Evolutionary conservation across 2,888 invertebrate species (phyloP), one percentile per base, ranked within the genome.

Genomic region (Chymomyza amoena): DNA sequence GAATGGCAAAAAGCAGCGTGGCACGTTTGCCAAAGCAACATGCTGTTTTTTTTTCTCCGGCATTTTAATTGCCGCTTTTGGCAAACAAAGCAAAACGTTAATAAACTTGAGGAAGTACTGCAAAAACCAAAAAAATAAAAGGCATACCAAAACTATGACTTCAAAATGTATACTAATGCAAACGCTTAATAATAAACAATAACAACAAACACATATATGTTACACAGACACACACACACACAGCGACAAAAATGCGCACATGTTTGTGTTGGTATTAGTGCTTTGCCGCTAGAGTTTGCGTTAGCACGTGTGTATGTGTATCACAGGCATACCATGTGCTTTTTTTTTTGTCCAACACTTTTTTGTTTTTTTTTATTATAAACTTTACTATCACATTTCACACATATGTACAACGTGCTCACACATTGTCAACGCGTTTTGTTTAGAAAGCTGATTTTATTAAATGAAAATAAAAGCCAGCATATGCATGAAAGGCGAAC

Each of bases 301-400:
- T 69, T 20, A 78, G 72, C 88, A 88, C 82, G 87, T 88, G 88
- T 62, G 28, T 54, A 54, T 56, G 59, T 52, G 72, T 6, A 71
- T 78, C 68, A 67, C 76, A 77, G 76, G 76, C 76, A 77, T 72
- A 72, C 88, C 85, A 86, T 85, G 89, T 86, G 85, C 85, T 88
- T 87, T 84, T 73, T 84, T 73, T 77, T 64, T 64, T 64, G 68
- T 80, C 64, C 61, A 81, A 76, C 62, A 80, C 78, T 66, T 60
- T 65, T 64, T 39, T 68, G 61, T 70, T 68, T 76, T 36, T 65
- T 68, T 64, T 70, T 69, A 76, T 36, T 65, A 69, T 28, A 72
- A 73, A 59, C 66, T 25, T 54, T 71, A 75, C 83, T 75, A 84
- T 83, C 87, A 71, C 81, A 73, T 84, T 84, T 83, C 81, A 60